Evolutionary conservation across 2,888 invertebrate species (phyloP).

Genomic region (Limnephilus lunatus): DNA sequence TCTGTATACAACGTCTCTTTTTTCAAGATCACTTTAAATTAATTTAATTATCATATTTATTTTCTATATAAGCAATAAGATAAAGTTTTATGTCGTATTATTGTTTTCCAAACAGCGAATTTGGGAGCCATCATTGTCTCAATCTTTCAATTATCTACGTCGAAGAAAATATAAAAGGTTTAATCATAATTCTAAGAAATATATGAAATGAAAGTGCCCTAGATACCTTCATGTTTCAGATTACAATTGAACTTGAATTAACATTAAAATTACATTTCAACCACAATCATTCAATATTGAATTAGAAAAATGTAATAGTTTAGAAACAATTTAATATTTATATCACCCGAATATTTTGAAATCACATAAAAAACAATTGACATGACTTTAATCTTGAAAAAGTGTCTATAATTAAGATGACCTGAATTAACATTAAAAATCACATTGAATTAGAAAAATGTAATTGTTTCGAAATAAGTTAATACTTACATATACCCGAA

Average conservation of each 20-base stretch:
- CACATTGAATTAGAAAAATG: background rate
- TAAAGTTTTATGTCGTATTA: background rate
- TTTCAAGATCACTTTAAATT: no score
- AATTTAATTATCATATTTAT: no score
- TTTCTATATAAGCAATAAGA: background rate
- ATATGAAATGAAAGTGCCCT: background rate
- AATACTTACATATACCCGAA: background rate
- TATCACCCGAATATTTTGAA: background rate
- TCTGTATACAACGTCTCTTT: no score
- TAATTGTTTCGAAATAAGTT: background rate
- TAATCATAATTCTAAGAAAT: background rate
- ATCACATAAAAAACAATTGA: background rate
- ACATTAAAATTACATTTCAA: background rate
- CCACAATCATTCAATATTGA: background rate
- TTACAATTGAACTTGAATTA: background rate
- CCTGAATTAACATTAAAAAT: background rate
- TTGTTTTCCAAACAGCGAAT: background rate
- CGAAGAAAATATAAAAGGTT: background rate
- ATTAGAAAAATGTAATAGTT: background rate
- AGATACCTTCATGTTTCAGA: background rate
- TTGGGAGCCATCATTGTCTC: background rate
- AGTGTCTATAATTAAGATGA: background rate
- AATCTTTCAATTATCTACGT: background rate
- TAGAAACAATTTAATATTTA: background rate
- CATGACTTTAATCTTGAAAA: background rate